Evolutionary conservation across 2,888 invertebrate species (phyloP).

Genomic region (Plebejus argus): DNA sequence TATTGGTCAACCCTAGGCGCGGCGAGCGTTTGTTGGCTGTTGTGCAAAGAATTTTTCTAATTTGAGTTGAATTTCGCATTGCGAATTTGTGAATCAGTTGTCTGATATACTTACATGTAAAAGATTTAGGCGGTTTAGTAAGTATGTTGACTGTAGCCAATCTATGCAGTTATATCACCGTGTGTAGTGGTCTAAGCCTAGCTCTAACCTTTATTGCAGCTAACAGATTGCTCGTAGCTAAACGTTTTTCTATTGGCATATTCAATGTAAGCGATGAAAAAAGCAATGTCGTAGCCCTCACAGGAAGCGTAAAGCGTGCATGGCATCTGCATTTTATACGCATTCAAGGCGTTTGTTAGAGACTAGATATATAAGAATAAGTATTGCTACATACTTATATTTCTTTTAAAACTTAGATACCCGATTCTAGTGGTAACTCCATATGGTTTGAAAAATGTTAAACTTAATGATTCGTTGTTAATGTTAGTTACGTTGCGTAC

Average conservation of each 20-base stretch:
- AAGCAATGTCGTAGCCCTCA: neutral
- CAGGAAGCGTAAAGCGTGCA: conserved; percentile 5
- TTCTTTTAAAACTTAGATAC: neutral
- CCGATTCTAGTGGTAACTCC: neutral
- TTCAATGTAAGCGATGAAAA: neutral
- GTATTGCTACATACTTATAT: neutral
- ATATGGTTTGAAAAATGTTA: too few species aligned
- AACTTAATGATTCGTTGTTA: too few species aligned
- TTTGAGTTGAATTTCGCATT: too few species aligned
- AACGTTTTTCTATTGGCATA: conserved; percentile 2
- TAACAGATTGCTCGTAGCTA: conserved; percentile 9
- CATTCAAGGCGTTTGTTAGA: neutral
- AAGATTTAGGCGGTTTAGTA: too few species aligned
- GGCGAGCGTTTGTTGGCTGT: too few species aligned
- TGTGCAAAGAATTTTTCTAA: too few species aligned
- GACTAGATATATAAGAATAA: too few species aligned
- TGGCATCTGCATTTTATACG: neutral
- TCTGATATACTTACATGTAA: too few species aligned
- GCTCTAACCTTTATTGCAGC: neutral
- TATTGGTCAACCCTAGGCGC: too few species aligned
- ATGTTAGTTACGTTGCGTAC: too few species aligned
- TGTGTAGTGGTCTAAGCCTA: neutral
- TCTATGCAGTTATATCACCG: neutral
- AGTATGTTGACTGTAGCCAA: neutral
- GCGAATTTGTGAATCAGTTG: too few species aligned